Evolutionary conservation across 2,113 vertebrate species (phyloP).

Genomic region (Xiphophorus couchianus): DNA sequence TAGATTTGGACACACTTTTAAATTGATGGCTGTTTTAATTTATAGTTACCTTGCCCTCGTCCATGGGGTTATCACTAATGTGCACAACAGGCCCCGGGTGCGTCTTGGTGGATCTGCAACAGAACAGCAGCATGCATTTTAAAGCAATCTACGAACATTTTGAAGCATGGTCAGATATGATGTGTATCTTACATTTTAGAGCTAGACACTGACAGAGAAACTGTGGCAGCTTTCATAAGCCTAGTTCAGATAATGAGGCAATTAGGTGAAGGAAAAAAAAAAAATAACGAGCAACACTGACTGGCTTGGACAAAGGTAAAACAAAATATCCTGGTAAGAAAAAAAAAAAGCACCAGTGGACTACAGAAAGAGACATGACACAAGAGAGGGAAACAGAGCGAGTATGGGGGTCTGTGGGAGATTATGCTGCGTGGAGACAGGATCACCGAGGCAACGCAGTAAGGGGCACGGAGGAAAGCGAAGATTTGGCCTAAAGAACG

Average conservation of each 20-base stretch:
- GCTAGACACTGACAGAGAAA: neutral
- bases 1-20: no score
- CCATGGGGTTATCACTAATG: constrained; percentile 99
- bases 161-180: neutral
- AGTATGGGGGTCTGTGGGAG: constrained; percentile 61
- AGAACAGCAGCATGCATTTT: neutral
- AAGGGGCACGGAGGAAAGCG: constrained; percentile 52
- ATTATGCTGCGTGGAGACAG: constrained; percentile 62
- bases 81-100: constrained; percentile 97
- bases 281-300: neutral
- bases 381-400: constrained; percentile 16
- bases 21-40: neutral
- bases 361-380: constrained; percentile 14
- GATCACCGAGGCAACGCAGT: constrained; percentile 75
- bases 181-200: neutral
- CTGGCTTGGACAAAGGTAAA: constrained; percentile 5
- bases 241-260: neutral
- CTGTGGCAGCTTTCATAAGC: neutral
- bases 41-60: constrained; percentile 94
- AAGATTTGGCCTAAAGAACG: constrained; percentile 61
- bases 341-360: constrained; percentile 1
- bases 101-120: constrained; percentile 92
- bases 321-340: neutral
- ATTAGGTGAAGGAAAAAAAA: constrained; percentile 1
- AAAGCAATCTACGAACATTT: neutral